Evolutionary conservation across 2,888 invertebrate genomes (phyloP), one percentile per base, ranked within the genome.

Genomic region (Acheta domesticus): DNA sequence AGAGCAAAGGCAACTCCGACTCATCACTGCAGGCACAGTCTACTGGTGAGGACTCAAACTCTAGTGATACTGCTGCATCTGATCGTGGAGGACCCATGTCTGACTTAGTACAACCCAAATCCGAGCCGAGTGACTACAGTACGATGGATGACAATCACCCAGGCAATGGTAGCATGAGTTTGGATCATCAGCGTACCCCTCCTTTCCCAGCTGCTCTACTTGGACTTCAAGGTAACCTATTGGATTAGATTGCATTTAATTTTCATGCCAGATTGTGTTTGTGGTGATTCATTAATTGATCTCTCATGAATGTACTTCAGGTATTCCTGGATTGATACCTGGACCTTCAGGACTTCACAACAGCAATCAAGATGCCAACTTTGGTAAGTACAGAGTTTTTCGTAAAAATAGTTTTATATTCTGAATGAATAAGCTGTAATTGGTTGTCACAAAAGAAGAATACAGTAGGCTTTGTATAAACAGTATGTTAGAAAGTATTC

Each of bases 271-370:
- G 36, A 36, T 36, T 36, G 5, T 36, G 8, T 36, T 36, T 36
- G 36, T 36, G 36, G 36, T 5, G 36, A 36, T 36, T 36, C 36
- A 36, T 36, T 8, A 8, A 36, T 36, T 36, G 36, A 36, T 36
- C 8, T 8, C 8, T 36, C 36, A 5, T 36, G 8, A 36, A 36
- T 36, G 36, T 36, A 82, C 86, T 85, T 48, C 84, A 89, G 89
- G 90, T 83, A 87, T 92, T 86, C 87, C 92, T 89, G 95, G 95
- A 85, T 90, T 96, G 84, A 89, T 96, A 86, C 94, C 96, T 82
- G 95, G 96, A 85, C 95, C 95, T 73, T 96, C 96, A 82, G 94
- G 95, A 85, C 93, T 95, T 87, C 93, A 91, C 84, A 91, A 91
- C 85, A 89, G 89, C 81, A 88, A 87, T 87, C 93, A 87, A 93